A percentile compares a stretch with the other conserved stretches of the same genome.
phyloP scores from a whole-genome alignment of 2,797 vertebrate species.

The Acomys russatus region DNA sequence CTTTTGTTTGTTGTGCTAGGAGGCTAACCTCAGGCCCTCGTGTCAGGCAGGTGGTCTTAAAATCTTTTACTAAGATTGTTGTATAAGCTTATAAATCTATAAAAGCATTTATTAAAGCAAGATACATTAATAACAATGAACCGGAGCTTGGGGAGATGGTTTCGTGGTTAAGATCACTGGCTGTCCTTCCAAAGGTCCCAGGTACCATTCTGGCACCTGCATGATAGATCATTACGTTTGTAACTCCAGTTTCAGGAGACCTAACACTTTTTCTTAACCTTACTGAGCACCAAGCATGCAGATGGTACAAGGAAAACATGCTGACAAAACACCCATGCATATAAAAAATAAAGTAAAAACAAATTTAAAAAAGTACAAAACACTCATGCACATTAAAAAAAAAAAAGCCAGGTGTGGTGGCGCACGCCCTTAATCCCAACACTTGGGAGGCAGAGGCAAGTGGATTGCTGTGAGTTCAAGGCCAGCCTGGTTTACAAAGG shows the following conservation, averaged over 20 bases:
- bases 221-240: background rate
- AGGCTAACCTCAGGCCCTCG: background rate
- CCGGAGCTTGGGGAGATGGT: background rate
- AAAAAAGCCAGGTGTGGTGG: no score
- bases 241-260: background rate
- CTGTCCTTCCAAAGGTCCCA: background rate
- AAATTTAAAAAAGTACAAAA: background rate
- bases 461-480: no score
- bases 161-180: background rate
- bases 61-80: slow-evolving; percentile 8
- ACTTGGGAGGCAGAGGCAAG: no score
- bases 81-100: slow-evolving; percentile 20
- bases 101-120: slow-evolving; percentile 49
- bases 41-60: background rate
- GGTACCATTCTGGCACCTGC: background rate
- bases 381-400: no score
- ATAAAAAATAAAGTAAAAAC: background rate
- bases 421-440: no score
- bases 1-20: background rate
- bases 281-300: background rate
- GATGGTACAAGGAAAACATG: background rate
- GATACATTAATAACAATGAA: background rate
- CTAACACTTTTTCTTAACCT: background rate
- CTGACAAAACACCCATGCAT: background rate
- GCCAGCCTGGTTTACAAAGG: no score